A percentile compares a stretch with the other conserved stretches of the same genome.
phyloP scores from a whole-genome alignment of 2,797 vertebrate genomes.

The Dallia pectoralis region DNA sequence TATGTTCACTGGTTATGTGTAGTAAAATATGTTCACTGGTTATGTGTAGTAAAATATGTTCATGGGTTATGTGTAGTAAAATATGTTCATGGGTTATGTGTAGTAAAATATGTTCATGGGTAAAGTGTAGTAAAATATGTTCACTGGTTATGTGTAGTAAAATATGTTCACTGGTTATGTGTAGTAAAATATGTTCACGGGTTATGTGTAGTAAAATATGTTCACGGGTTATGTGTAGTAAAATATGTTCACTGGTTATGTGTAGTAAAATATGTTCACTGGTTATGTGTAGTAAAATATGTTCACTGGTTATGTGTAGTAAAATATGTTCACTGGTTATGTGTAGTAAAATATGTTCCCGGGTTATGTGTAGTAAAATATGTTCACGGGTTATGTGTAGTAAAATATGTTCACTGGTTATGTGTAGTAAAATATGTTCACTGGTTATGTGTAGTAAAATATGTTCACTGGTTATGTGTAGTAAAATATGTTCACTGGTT shows the following conservation, averaged over 20 bases:
- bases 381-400: not conserved
- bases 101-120: too few relatives aligned
- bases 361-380: not conserved
- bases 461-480: not conserved
- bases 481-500: too few relatives aligned
- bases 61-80: not conserved
- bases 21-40: too few relatives aligned
- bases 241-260: not conserved
- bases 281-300: not conserved
- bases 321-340: not conserved
- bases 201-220: not conserved
- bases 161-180: not conserved
- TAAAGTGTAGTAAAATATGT: not conserved
- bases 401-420: not conserved
- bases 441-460: not conserved
- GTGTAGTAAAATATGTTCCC: too few relatives aligned
- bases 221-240: not conserved
- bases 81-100: not conserved
- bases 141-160: not conserved
- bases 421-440: too few relatives aligned
- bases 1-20: not conserved
- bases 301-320: not conserved
- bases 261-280: too few relatives aligned
- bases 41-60: not conserved
- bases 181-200: too few relatives aligned